These are phyloP conservation scores for Mastomys natalensis DNA, from an alignment of 2,113 vertebrate genomes.

Conservation along the genomic window DNA sequence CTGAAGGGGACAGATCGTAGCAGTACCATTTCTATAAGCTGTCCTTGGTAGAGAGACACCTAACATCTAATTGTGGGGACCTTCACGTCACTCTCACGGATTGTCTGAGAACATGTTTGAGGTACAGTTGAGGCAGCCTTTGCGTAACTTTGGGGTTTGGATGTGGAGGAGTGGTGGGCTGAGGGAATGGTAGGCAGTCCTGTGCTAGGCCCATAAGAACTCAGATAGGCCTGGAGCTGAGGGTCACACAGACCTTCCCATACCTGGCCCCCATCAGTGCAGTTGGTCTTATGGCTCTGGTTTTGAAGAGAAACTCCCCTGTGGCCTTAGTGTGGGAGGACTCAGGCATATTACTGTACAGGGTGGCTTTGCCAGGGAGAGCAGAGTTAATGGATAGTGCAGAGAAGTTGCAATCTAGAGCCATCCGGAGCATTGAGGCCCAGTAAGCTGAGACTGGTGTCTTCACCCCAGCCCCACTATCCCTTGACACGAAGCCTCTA, in stretches of 20 bases:
- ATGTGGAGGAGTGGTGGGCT: not conserved
- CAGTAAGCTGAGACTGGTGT: not conserved
- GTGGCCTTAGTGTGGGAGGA: not conserved
- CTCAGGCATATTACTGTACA: not conserved
- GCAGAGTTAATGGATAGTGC: not conserved
- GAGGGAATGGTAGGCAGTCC: no score
- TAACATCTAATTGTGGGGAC: not conserved
- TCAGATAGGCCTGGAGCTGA: not conserved
- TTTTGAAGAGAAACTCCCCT: not conserved
- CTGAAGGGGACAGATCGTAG: not conserved
- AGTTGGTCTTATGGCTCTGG: not conserved
- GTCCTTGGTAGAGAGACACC: not conserved
- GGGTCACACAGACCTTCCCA: no score
- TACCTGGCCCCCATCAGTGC: not conserved
- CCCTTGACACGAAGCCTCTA: not conserved
- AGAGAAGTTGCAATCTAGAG: rapidly evolving
- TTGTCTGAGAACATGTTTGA: not conserved
- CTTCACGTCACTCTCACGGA: not conserved
- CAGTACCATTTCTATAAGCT: not conserved
- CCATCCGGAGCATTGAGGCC: not conserved
- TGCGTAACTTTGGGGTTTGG: not conserved
- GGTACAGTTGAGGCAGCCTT: not conserved
- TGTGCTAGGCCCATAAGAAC: not conserved
- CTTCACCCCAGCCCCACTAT: not conserved
- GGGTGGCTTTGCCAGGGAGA: not conserved